Conservation (phyloP, 2,888 invertebrate genomes). For the Orthonychiurus folsomi region DNA sequence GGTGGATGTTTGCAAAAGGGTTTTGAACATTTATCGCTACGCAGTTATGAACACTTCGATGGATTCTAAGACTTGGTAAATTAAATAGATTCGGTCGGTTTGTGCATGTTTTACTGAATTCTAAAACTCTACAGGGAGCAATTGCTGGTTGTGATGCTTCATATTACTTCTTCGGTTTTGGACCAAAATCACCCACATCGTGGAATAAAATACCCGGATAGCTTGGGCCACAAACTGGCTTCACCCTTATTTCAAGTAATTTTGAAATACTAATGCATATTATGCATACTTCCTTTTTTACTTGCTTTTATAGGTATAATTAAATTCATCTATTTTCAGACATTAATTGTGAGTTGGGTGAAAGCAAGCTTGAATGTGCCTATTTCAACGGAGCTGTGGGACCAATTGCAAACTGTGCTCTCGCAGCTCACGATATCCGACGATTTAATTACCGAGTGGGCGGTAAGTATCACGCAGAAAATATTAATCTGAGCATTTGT, state of each 20-base stretch:
- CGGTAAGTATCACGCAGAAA: slow-evolving; percentile 59
- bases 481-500: not conserved
- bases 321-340: slow-evolving; percentile 76
- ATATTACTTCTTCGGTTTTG: slow-evolving; percentile 82
- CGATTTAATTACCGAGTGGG: slow-evolving; percentile 91
- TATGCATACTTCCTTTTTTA: not conserved
- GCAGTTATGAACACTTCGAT: slow-evolving; percentile 95
- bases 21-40: slow-evolving; percentile 88
- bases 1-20: slow-evolving; percentile 92
- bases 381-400: slow-evolving; percentile 82
- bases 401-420: slow-evolving; percentile 78
- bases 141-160: slow-evolving; percentile 70
- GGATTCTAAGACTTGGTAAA: slow-evolving; percentile 82
- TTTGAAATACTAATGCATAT: slow-evolving; percentile 9
- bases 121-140: slow-evolving; percentile 60
- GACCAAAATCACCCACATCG: slow-evolving; percentile 67
- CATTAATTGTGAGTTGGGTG: slow-evolving; percentile 94
- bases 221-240: slow-evolving; percentile 64
- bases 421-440: slow-evolving; percentile 86
- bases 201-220: slow-evolving; percentile 54
- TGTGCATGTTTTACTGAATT: not conserved
- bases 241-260: slow-evolving; percentile 63
- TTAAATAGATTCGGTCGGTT: slow-evolving; percentile 10
- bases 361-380: slow-evolving; percentile 91
- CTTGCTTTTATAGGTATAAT: slow-evolving; percentile 12